Evolutionary conservation across 2,113 vertebrate genomes (phyloP), one percentile per base, ranked within the genome.

Genomic region (Pygoscelis adeliae): DNA sequence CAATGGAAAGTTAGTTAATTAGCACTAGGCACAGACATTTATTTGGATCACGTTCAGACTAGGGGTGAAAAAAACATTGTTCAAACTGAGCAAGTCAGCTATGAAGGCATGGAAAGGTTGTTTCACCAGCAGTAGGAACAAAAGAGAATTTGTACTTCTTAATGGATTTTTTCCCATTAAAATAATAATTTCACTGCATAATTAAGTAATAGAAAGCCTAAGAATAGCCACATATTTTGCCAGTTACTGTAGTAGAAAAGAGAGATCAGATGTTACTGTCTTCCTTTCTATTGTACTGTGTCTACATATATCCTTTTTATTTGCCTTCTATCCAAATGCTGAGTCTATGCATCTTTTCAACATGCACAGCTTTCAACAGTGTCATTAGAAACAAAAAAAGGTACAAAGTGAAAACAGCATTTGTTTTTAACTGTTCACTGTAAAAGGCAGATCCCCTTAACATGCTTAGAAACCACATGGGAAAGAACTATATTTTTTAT

Each of bases 141-240:
- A 95, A 85, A 67, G 76, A 38, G 22, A 71, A 93, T 92, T 97
- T 47, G 4, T 82, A 87, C 67, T 91, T 95, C 88, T 87, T 96
- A 93, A 89, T 78, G 44, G 63, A 72, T 61, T 80, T 90, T 90
- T 95, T 63, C 62, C 53, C 71, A 76, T 78, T 94, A 76, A 89
- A 97, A 92, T 76, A 88, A 80, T 76, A 77, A 76, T 62, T 73
- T 81, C 53, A 86, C 71, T 59, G 25, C 21, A 61, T 85, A 52
- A 63, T 71, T 83, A 90, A 79, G 18, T 36, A 59, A 81, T 16
- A 67, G 36, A 38, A 74, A 62, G 9, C 10, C 47, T 90, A 81
- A 77, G 20, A 62, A 49, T n/a, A 87, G 7, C 17, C 10, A 30
- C 13, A 17, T 70, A 74, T 88, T 93, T 77, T 88, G 30, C 32